Evolutionary conservation across 2,888 invertebrate species (phyloP).

Genomic region (Linnaemya vulpina): DNA sequence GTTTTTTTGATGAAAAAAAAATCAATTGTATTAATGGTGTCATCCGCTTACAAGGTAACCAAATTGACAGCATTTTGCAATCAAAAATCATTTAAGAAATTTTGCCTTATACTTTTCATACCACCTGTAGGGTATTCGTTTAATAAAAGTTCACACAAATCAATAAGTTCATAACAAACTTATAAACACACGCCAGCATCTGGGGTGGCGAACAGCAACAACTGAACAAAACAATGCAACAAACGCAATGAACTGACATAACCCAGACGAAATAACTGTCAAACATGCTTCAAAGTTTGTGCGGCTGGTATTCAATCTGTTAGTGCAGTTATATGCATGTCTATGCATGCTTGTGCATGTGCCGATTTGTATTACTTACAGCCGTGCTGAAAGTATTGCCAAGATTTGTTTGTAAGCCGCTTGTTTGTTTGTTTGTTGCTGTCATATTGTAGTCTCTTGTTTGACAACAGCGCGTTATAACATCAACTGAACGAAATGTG

Average conservation of each 20-base stretch:
- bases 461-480: slow-evolving; percentile 52
- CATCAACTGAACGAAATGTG: slow-evolving; percentile 22
- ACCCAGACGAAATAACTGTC: slow-evolving; percentile 63
- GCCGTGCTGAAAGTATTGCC: slow-evolving; percentile 29
- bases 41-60: too few relatives aligned
- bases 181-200: neutral
- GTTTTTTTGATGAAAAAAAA: too few relatives aligned
- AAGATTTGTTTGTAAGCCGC: slow-evolving; percentile 35
- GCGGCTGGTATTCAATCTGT: slow-evolving; percentile 38
- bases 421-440: neutral
- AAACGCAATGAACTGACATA: slow-evolving; percentile 60
- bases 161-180: slow-evolving; percentile 24
- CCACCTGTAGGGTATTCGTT: slow-evolving; percentile 9
- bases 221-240: slow-evolving; percentile 41
- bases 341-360: slow-evolving; percentile 19
- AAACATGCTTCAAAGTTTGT: slow-evolving; percentile 60
- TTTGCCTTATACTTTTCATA: neutral
- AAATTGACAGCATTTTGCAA: too few relatives aligned
- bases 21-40: too few relatives aligned
- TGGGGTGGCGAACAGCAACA: slow-evolving; percentile 4
- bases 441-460: slow-evolving; percentile 20
- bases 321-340: slow-evolving; percentile 1
- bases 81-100: too few relatives aligned
- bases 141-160: slow-evolving; percentile 36
- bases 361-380: slow-evolving; percentile 4